Evolutionary conservation across 2,113 vertebrate genomes (phyloP).

Genomic region (Accipiter cooperii): DNA sequence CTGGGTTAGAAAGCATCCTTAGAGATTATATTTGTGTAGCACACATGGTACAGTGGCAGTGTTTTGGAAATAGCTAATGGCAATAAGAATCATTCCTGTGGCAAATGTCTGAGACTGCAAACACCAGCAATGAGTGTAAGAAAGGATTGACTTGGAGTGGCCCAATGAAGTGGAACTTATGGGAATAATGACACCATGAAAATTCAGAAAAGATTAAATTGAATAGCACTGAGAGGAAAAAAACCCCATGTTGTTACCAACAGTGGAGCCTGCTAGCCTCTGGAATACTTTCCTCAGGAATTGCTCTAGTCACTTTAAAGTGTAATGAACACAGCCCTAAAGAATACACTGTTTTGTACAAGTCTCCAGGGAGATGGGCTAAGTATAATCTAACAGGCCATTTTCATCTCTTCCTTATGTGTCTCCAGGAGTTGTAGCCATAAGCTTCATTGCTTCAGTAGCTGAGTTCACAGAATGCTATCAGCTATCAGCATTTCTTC

Average conservation of each 20-base stretch:
- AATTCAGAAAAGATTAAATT: not conserved
- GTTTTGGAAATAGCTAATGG: not conserved
- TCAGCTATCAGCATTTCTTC: not conserved
- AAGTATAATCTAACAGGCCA: not conserved
- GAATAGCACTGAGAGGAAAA: not conserved
- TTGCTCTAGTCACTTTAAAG: not conserved
- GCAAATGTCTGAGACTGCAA: not conserved
- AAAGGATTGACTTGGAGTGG: not conserved
- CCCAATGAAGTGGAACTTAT: not conserved
- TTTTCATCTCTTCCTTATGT: conserved; percentile 25
- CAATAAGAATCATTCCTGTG: not conserved
- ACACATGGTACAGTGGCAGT: not conserved
- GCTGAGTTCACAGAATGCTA: not conserved
- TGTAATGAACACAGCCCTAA: not conserved
- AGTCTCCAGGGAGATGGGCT: not conserved
- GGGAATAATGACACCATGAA: not conserved
- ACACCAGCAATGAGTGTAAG: not conserved
- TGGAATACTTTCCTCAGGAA: not conserved
- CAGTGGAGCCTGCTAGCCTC: not conserved
- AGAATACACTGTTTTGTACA: not conserved
- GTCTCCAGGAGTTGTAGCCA: not conserved
- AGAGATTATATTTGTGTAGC: not conserved
- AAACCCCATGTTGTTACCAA: not conserved
- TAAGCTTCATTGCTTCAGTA: not conserved
- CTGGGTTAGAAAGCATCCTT: not conserved